Base-by-base conservation (phyloP, 2,113 vertebrate genomes). In the Kryptolebias marmoratus region DNA sequence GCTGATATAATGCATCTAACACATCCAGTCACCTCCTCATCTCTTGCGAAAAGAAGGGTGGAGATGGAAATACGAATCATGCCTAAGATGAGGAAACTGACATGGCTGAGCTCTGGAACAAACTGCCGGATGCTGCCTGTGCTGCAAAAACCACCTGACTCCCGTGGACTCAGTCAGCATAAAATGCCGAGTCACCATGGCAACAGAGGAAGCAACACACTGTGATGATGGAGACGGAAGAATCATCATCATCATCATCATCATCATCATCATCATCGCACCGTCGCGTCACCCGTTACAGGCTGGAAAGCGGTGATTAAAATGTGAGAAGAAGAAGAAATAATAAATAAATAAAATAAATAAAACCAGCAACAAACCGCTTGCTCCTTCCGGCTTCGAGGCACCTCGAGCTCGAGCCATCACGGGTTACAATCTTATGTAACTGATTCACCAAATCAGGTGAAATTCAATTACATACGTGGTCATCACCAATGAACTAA, bases 141-240 rank as follows among this genome's bases (percentile, higher is more conserved):
- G 27, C 65, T 62, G 22, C 45, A 50, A 81, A 63, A 56, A 66
- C 55, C 16, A 83, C 69, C 42, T 69, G 73, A 75, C 62, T 80
- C 69, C 22, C 60, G 84, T 75, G 79, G 86, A 90, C 88, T 90
- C 87, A 91, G 85, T 85, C 88, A 83, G 84, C 83, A 86, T 71
- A 87, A 81, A 80, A 93, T 84, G 91, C 84, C 80, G 89, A 72
- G 90, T 94, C 91, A 86, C 94, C 91, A 94, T 94, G 92, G 92
- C 85, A 94, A 94, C 94, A 90, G 75, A 62, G 86, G 89, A 94
- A 90, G 90, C 93, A 89, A 88, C 74, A 80, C 65, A 65, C 76
- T 73, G 81, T 69, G 14, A 44, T 61, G 79, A 80, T 53, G 70
- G 64, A 62, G 79, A 64, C 28, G 11, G 72, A 42, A 31, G 64